Evolutionary conservation across 2,797 vertebrate genomes (phyloP).

Genomic region (Mus minutoides): DNA sequence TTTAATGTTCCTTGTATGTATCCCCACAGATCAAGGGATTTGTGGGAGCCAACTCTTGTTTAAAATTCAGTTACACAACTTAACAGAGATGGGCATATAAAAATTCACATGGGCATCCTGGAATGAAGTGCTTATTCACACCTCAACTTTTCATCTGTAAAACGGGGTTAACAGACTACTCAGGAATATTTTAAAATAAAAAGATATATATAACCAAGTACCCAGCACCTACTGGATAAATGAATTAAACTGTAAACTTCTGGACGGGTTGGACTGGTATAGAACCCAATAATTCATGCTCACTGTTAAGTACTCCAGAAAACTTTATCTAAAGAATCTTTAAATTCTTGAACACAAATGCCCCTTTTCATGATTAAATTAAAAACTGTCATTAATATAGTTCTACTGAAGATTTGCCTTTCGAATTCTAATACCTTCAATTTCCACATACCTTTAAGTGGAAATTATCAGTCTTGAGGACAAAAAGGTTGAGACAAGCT

Average conservation of each 20-base stretch:
- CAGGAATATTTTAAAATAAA: conserved; percentile 32
- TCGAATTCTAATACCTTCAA: conserved; percentile 44
- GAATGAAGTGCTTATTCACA: conserved; percentile 17
- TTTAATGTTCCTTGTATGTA: conserved; percentile 5
- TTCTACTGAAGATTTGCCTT: conserved; percentile 59
- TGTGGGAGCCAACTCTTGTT: not conserved
- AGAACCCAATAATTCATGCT: conserved; percentile 4
- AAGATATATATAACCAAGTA: not conserved
- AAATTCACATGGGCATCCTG: not conserved
- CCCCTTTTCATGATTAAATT: conserved; percentile 12
- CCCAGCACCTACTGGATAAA: not conserved
- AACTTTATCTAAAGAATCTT: conserved; percentile 49
- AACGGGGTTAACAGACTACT: conserved; percentile 31
- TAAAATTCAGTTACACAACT: conserved; percentile 48
- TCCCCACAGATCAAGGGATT: conserved; percentile 1
- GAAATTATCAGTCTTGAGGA: conserved; percentile 69
- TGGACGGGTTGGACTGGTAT: not conserved
- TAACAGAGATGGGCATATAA: not conserved
- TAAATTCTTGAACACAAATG: conserved; percentile 57
- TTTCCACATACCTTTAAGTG: conserved; percentile 64
- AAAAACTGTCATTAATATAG: conserved; percentile 53
- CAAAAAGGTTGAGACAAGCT: conserved; percentile 51
- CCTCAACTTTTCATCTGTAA: conserved; percentile 28
- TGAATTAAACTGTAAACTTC: not conserved
- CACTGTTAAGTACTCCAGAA: not conserved